Base-by-base conservation (phyloP, 1,140 invertebrate genomes). In the Helicoverpa armigera region DNA sequence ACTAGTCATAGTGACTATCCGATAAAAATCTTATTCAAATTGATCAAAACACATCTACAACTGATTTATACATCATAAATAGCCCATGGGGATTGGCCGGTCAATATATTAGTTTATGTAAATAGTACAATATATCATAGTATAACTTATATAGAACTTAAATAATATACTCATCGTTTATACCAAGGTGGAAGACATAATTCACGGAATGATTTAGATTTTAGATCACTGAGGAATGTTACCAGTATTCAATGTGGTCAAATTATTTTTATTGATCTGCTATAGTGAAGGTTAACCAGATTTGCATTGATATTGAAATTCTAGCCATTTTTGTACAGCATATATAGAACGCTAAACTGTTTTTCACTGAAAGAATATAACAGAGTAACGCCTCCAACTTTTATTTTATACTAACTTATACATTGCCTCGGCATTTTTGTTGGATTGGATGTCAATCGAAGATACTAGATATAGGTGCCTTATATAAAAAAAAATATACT, bases 171-270 rank as follows among this genome's bases (percentile, higher is more conserved):
- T 53, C 16, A 53, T 69, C 16, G 7, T 69, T 7, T 16, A 29
- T 54, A 72, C 54, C 69, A 72, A 72, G 69, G 69, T 53, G 50
- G 50, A 14, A 29, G 12, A 23, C 69, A 72, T 72, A 72, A 72
- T 29, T 72, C 69, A 72, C 50, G 5, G 13, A 18, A 54, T 53
- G 23, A 54, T 53, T 54, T 29, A 54, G 23, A 58, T 18, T 58
- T 23, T 58, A 58, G 16, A 48, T 29, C 23, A 29, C 13, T 7
- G 43, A 69, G 12, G 65, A 69, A 50, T 69, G 65, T 43, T 16
- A n/a, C 29, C 16, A 13, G n/a, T 60, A 61, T 61, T 61, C 3
- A 29, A 61, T 29, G 29, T 61, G 23, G 58, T 61, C 29, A 61
- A 61, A 31, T 13, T 14, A 61, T 61, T 13, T 61, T 61, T 60